Percentiles rank a stretch among this genome's conserved stretches.
phyloP scores from a whole-genome alignment of 1,140 invertebrate species.

The Cyclargus thomasi region DNA sequence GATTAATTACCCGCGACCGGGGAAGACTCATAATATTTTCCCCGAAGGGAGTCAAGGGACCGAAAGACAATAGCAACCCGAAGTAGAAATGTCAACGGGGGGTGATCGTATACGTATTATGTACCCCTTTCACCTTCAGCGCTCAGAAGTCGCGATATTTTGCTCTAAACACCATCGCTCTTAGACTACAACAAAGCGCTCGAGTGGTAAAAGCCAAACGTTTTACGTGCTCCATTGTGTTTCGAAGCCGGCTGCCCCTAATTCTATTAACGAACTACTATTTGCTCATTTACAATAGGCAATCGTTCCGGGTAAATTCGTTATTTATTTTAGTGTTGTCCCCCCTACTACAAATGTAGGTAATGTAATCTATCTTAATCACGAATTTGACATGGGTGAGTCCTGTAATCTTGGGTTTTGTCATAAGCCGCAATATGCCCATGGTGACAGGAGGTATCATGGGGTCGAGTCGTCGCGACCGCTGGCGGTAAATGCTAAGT shows the following conservation, averaged over 20 bases:
- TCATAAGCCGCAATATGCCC: constrained; percentile 62
- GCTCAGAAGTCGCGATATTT: constrained; percentile 15
- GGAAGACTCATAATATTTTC: constrained; percentile 20
- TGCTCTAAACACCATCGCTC: constrained; percentile 25
- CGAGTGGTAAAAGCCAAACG: constrained; percentile 54
- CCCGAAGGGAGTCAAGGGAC: constrained; percentile 13
- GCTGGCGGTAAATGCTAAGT: constrained; percentile 46
- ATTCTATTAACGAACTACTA: constrained; percentile 51
- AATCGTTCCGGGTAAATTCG: constrained; percentile 11
- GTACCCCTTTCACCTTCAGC: constrained; percentile 25
- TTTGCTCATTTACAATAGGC: constrained; percentile 20
- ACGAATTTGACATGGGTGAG: not conserved
- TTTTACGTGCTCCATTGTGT: constrained; percentile 60
- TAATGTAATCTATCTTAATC: not conserved
- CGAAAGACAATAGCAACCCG: constrained; percentile 20
- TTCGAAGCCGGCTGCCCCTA: constrained; percentile 50
- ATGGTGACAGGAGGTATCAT: constrained; percentile 51
- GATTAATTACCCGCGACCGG: constrained; percentile 38
- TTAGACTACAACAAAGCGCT: constrained; percentile 28
- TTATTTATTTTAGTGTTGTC: constrained; percentile 17
- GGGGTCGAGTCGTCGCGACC: constrained; percentile 46
- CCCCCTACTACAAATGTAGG: not conserved
- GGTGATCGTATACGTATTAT: constrained; percentile 14
- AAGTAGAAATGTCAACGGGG: constrained; percentile 33
- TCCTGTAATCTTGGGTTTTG: constrained; percentile 55